phyloP scores from a whole-genome alignment of 1,140 invertebrate species.

The Musca vetustissima region DNA sequence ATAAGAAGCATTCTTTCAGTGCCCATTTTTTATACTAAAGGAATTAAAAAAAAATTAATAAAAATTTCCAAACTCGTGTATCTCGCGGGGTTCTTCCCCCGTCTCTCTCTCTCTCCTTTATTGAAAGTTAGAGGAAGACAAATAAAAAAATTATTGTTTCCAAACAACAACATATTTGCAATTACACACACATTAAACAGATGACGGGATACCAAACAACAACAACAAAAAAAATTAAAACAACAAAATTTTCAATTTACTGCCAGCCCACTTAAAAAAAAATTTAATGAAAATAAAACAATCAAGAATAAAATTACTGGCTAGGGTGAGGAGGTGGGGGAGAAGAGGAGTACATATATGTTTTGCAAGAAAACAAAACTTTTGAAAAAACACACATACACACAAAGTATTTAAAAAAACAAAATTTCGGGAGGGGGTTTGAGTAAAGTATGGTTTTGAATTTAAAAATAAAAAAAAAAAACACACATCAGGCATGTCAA shows the following conservation, averaged over 20 bases:
- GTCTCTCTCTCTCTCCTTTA: no score
- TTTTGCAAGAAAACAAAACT: conserved; percentile 12
- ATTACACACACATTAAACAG: conserved; percentile 48
- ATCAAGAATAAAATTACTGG: conserved; percentile 7
- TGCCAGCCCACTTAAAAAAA: conserved; percentile 20
- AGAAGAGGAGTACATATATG: neutral
- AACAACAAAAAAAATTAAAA: conserved; percentile 6
- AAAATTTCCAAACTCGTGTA: no score
- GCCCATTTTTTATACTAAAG: no score
- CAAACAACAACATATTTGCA: conserved; percentile 40
- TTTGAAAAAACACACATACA: no score
- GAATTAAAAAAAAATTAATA: no score
- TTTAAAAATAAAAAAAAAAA: neutral
- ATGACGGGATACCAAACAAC: neutral
- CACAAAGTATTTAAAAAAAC: neutral
- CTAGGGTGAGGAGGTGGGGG: no score
- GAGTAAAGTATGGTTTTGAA: conserved; percentile 19
- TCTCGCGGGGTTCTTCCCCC: no score
- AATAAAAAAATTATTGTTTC: neutral
- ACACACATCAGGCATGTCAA: conserved; percentile 15
- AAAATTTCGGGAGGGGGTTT: neutral
- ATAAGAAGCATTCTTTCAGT: no score
- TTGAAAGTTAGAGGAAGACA: no score
- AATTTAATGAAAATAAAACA: conserved; percentile 20
- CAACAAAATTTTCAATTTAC: conserved; percentile 26